A percentile compares a stretch with the other conserved stretches of the same genome.
phyloP scores from a whole-genome alignment of 2,888 invertebrate genomes.

The Xylophagus ater region DNA sequence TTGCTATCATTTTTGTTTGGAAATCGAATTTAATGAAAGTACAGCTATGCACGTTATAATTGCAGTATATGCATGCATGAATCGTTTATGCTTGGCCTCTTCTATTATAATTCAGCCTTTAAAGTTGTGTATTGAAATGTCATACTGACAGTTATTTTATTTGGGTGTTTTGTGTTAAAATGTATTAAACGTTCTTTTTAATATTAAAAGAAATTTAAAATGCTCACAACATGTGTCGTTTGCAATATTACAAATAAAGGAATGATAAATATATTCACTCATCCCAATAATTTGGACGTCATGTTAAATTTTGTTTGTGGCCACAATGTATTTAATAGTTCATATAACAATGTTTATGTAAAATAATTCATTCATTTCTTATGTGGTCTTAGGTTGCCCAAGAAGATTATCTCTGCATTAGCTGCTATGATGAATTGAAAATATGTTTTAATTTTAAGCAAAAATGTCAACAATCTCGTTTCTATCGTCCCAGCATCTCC shows the following conservation, averaged over 20 bases:
- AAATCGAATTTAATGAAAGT: too few species aligned
- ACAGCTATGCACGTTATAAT: too few species aligned
- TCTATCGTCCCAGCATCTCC: slow-evolving; percentile 6
- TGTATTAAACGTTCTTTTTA: too few species aligned
- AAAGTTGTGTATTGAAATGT: too few species aligned
- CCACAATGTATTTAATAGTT: slow-evolving; percentile 8
- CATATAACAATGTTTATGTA: too few species aligned
- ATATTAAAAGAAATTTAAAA: too few species aligned
- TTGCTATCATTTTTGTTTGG: too few species aligned
- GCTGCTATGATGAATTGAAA: slow-evolving; percentile 17
- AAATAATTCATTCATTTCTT: background rate
- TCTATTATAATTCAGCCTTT: too few species aligned
- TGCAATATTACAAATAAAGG: slow-evolving; percentile 10
- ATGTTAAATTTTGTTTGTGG: slow-evolving; percentile 9
- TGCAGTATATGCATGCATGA: too few species aligned
- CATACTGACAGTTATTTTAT: too few species aligned
- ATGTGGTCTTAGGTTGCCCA: slow-evolving; percentile 8
- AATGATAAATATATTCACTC: slow-evolving; percentile 10
- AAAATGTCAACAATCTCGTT: slow-evolving; percentile 14
- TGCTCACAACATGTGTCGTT: slow-evolving; percentile 12
- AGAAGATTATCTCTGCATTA: slow-evolving; percentile 14
- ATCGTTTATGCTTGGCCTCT: too few species aligned
- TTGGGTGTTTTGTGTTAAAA: too few species aligned
- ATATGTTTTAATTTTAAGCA: slow-evolving; percentile 16
- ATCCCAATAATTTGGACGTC: slow-evolving; percentile 10